phyloP scores from a whole-genome alignment of 2,113 vertebrate species.

The Paralichthys olivaceus region DNA sequence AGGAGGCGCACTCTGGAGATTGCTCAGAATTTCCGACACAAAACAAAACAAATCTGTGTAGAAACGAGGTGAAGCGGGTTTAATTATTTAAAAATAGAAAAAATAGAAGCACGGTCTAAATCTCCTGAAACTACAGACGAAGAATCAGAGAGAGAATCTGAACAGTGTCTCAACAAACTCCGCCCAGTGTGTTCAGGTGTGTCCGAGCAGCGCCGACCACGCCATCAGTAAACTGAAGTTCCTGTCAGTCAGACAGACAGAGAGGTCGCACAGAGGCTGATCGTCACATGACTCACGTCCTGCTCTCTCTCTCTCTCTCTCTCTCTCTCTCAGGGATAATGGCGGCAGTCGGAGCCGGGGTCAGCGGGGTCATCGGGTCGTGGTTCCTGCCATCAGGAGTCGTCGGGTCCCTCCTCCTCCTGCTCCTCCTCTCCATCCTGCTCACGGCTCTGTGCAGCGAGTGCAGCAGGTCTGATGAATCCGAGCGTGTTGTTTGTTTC shows the following conservation, averaged over 20 bases:
- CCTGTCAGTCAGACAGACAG: too few relatives aligned
- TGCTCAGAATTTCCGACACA: too few relatives aligned
- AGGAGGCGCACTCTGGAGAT: too few relatives aligned
- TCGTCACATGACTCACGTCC: background rate
- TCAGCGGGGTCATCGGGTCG: background rate
- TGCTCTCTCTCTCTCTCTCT: constrained; percentile 1
- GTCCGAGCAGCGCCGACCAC: background rate
- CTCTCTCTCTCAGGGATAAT: constrained; percentile 53
- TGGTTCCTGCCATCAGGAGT: constrained; percentile 38
- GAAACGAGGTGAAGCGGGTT: too few relatives aligned
- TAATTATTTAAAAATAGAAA: too few relatives aligned
- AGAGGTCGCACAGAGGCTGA: background rate
- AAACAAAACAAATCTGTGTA: too few relatives aligned
- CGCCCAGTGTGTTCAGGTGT: too few relatives aligned
- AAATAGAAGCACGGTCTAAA: too few relatives aligned
- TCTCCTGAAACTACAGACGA: too few relatives aligned
- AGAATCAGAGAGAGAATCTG: too few relatives aligned
- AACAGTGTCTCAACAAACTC: too few relatives aligned
- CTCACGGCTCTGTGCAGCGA: constrained; percentile 72
- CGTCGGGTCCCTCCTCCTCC: constrained; percentile 47
- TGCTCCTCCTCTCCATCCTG: constrained; percentile 73
- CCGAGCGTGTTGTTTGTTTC: too few relatives aligned
- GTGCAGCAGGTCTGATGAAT: constrained; percentile 63
- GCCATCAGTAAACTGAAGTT: background rate
- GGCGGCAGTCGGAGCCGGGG: constrained; percentile 53